A percentile compares a stretch with the other conserved stretches of the same genome.
phyloP scores from a whole-genome alignment of 2,113 vertebrate species.

The Octodon degus region DNA sequence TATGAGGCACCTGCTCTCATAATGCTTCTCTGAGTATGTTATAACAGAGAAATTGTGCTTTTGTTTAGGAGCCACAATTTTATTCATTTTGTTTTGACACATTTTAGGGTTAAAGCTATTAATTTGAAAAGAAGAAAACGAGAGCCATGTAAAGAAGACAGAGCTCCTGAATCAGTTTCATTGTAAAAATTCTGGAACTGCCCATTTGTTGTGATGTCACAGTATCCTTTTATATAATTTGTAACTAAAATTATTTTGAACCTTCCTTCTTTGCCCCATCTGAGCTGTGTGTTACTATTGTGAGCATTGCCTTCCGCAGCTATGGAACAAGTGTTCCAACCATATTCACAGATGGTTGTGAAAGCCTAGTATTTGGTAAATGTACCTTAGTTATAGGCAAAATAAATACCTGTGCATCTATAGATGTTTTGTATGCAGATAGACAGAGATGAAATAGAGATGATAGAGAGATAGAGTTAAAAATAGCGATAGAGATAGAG shows the following conservation, averaged over 20 bases:
- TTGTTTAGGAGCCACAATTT: conserved; percentile 4
- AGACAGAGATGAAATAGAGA: background rate
- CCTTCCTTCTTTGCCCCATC: background rate
- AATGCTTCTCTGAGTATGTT: background rate
- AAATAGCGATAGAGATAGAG: background rate
- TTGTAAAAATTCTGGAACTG: conserved; percentile 29
- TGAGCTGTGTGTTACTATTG: conserved; percentile 50
- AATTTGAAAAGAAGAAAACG: conserved; percentile 24
- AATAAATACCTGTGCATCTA: background rate
- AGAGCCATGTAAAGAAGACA: background rate
- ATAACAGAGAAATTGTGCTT: background rate
- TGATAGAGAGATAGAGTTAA: background rate
- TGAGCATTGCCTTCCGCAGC: background rate
- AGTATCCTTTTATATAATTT: background rate
- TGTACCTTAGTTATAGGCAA: background rate
- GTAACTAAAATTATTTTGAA: background rate
- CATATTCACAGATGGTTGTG: background rate
- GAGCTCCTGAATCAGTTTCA: background rate
- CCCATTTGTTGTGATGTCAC: background rate
- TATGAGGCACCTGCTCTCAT: conserved; percentile 33
- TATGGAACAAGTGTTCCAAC: conserved; percentile 37
- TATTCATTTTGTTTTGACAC: background rate
- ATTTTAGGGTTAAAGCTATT: background rate
- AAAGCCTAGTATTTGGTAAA: background rate
- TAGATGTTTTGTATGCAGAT: background rate